These are phyloP conservation scores for Arbacia lixula DNA, from an alignment of 53 echinoderm and acorn worm species.

Conservation along the genomic window DNA sequence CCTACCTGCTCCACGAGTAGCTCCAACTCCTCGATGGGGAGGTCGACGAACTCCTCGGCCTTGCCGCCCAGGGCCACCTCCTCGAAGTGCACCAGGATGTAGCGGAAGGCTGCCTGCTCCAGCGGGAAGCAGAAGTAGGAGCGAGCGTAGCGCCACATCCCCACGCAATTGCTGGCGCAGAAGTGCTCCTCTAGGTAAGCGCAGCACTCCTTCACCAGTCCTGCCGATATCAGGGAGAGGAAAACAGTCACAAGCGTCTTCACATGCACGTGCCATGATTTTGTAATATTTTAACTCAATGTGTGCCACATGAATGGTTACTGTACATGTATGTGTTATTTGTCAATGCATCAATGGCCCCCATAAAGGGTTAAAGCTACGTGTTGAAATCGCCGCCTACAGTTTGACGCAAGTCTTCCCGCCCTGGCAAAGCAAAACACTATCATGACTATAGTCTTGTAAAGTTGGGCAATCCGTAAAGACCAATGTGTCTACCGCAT, in stretches of 20 bases:
- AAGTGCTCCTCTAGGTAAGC: conserved; percentile 76
- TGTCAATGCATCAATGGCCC: no score
- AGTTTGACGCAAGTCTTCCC: no score
- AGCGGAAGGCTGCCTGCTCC: conserved; percentile 75
- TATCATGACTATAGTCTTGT: no score
- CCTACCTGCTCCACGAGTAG: conserved; percentile 74
- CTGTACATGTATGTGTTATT: no score
- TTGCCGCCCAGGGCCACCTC: conserved; percentile 76
- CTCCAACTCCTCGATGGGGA: conserved; percentile 82
- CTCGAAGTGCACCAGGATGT: conserved; percentile 91
- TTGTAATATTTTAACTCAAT: no score
- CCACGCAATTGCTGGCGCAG: conserved; percentile 82
- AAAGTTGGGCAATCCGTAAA: no score
- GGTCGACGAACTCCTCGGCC: conserved; percentile 78
- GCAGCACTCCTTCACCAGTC: conserved; percentile 83
- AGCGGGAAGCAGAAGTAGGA: conserved; percentile 89
- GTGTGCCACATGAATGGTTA: no score
- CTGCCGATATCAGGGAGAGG: conserved; percentile 53
- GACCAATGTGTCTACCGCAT: no score
- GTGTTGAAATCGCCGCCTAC: no score
- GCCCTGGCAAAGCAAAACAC: no score
- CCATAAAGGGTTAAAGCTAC: no score
- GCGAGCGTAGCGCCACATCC: conserved; percentile 90
- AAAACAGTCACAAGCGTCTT: background rate
- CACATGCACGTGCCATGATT: no score